Conservation (phyloP, 2,888 invertebrate species). For the Cosmopolites sordidus region DNA sequence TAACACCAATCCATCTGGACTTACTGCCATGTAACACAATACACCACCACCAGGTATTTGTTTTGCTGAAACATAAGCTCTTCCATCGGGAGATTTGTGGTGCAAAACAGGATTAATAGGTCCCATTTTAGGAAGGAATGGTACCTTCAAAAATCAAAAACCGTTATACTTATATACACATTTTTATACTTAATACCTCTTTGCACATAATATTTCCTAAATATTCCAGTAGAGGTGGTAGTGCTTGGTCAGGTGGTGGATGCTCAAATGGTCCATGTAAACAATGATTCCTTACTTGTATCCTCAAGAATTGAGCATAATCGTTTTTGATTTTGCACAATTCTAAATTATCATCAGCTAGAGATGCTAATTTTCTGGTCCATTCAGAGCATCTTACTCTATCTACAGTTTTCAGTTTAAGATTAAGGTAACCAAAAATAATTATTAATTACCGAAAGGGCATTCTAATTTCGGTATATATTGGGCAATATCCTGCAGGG, state of each 20-base stretch:
- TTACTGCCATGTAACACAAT: conserved; percentile 56
- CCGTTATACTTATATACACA: neutral
- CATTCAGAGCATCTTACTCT: conserved; percentile 54
- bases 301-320: conserved; percentile 52
- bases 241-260: conserved; percentile 46
- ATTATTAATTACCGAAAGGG: conserved; percentile 41
- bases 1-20: conserved; percentile 44
- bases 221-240: conserved; percentile 50
- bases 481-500: conserved; percentile 44
- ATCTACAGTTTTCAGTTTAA: conserved; percentile 40
- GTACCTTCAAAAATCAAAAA: conserved; percentile 36
- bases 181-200: conserved; percentile 10
- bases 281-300: conserved; percentile 50
- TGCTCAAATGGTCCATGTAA: conserved; percentile 51
- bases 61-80: conserved; percentile 52
- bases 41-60: conserved; percentile 54
- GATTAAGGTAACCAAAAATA: conserved; percentile 4
- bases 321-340: conserved; percentile 50
- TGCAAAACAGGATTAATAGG: conserved; percentile 52
- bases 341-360: conserved; percentile 49
- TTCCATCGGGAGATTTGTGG: conserved; percentile 53
- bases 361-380: conserved; percentile 49
- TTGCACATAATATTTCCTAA: conserved; percentile 44
- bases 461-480: conserved; percentile 42
- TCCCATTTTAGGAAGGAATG: conserved; percentile 51